Base-by-base conservation (phyloP, 2,113 vertebrate genomes). In the Triplophysa siluroides region DNA sequence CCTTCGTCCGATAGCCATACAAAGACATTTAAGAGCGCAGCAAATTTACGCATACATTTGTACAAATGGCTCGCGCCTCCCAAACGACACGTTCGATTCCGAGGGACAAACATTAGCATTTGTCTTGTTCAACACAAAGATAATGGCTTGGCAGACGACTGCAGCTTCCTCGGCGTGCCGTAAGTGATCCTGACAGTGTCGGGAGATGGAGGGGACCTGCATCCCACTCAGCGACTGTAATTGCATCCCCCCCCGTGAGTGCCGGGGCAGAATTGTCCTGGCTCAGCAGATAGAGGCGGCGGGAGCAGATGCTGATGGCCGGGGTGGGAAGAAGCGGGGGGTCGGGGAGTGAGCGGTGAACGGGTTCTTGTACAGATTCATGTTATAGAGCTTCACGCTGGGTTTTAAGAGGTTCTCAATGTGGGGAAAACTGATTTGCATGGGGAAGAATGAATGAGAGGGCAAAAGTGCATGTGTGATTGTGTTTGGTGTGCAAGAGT, bases 41-140 rank as follows among this genome's bases (percentile, higher is more conserved):
- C 68, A 83, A 80, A 86, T 82, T 60, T 56, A 61, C 56, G 19
- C 67, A 58, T 81, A 64, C 72, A 52, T 85, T 83, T 81, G 70
- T 85, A 83, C 80, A 85, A 83, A 85, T 79, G 71, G 76, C 76
- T 24, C 45, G 18, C 63, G 63, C 76, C 67, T 75, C 72, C 64
- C 24, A 63, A 33, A 81, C 77, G 78, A 83, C 85, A 80, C 76
- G 56, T 81, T 84, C 73, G 73, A 84, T 82, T 85, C 64, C 54
- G 38, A 8, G 45, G 41, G 82, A 64, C 24, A 52, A 80, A 54
- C 68, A 85, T 86, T 82, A 84, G 83, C 76, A 78, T 86, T 84
- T 56, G 79, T 81, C 78, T 84, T 85, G 80, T 81, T 84, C 83
- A 83, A 83, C 78, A 83, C 76, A 3, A 60, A 77, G 78, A 84